These are phyloP conservation scores for Lumbricus terrestris DNA, from an alignment of 2,888 invertebrate genomes.

Conservation along the genomic window DNA sequence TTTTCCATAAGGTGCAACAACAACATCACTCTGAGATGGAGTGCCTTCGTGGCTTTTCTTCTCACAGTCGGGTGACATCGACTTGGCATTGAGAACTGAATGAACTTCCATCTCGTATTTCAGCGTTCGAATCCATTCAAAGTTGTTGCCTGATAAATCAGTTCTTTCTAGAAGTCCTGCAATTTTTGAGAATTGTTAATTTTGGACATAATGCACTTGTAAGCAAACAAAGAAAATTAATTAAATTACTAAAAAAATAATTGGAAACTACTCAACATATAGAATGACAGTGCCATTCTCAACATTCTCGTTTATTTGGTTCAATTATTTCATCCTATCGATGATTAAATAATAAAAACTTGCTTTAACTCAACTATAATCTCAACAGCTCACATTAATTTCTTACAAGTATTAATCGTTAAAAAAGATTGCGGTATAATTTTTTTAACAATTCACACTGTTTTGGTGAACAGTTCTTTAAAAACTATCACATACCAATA, in stretches of 20 bases:
- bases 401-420: too few species aligned
- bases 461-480: neutral
- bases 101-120: conserved; percentile 54
- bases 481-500: neutral
- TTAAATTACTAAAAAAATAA: too few species aligned
- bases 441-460: neutral
- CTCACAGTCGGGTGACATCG: conserved; percentile 42
- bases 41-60: neutral
- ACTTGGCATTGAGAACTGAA: conserved; percentile 52
- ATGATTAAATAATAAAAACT: neutral
- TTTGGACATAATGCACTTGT: neutral
- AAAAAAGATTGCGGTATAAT: neutral
- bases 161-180: conserved; percentile 43
- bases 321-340: neutral
- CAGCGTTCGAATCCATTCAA: conserved; percentile 53
- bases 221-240: too few species aligned
- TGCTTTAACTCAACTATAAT: too few species aligned
- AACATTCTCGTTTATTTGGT: neutral
- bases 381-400: too few species aligned
- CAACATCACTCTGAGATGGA: neutral
- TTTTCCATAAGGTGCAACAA: neutral
- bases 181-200: neutral
- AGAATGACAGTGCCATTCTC: neutral
- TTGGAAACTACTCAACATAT: neutral
- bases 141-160: conserved; percentile 36